phyloP scores from a whole-genome alignment of 2,797 vertebrate genomes.

The Setipinna tenuifilis region DNA sequence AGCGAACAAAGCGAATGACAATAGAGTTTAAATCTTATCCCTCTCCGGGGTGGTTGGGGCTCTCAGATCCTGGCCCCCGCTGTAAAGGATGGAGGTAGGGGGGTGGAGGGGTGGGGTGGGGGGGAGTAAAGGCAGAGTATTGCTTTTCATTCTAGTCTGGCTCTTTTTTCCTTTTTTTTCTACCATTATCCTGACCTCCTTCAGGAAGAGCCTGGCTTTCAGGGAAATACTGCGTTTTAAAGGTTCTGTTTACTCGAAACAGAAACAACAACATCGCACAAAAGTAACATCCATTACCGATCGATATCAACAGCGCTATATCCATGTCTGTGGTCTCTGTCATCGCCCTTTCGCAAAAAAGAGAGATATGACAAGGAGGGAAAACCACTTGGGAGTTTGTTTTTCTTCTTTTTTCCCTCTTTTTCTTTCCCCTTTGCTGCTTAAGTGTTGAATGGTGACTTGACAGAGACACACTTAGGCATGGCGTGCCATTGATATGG shows the following conservation, averaged over 20 bases:
- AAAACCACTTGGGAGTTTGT: background rate
- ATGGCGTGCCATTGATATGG: too few species aligned
- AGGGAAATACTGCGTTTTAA: constrained; percentile 10
- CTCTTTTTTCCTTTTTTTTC: background rate
- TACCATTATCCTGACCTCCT: background rate
- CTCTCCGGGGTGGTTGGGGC: background rate
- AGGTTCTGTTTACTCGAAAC: constrained; percentile 15
- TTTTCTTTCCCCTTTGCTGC: too few species aligned
- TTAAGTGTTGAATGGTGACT: too few species aligned
- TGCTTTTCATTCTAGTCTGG: background rate
- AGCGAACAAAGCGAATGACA: background rate
- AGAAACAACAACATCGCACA: background rate
- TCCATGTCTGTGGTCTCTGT: background rate
- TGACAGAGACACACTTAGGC: too few species aligned
- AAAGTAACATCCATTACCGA: background rate
- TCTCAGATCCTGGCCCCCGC: background rate
- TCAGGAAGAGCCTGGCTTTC: background rate
- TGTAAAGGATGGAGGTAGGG: too few species aligned
- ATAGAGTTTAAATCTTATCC: background rate
- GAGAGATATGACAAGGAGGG: background rate
- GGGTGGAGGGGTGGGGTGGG: too few species aligned
- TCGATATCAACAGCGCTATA: background rate
- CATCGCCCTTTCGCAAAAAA: background rate
- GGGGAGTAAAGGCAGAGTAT: background rate
- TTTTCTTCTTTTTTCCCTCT: too few species aligned